Conservation (phyloP, 2,888 invertebrate species). For the Xestoiulus laeticollis region DNA sequence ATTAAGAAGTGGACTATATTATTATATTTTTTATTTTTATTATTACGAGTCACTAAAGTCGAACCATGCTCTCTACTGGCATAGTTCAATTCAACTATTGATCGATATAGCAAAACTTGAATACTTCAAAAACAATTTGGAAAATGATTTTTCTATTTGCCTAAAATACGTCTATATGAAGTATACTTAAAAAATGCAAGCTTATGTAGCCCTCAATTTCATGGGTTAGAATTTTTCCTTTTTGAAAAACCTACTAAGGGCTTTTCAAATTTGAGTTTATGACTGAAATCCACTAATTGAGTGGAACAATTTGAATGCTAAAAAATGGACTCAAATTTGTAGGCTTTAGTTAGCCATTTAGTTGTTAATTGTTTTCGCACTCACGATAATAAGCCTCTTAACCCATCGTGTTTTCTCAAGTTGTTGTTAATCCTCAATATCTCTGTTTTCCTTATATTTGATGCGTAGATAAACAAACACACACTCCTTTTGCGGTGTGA, state of each 20-base stretch:
- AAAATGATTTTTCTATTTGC: not conserved
- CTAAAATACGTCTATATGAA: not conserved
- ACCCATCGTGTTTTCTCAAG: not conserved
- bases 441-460: constrained; percentile 18
- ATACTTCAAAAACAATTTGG: not conserved
- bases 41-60: not conserved
- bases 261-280: not conserved
- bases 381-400: not conserved
- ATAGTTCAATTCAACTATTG: not conserved
- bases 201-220: not conserved
- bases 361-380: not conserved
- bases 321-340: not conserved
- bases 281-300: not conserved
- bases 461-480: not conserved
- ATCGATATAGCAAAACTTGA: not conserved
- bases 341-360: not conserved
- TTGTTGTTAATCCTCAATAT: not conserved
- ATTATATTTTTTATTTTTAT: not conserved
- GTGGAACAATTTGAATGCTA: not conserved
- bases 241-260: not conserved
- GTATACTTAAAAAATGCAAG: not conserved
- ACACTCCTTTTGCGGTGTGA: not conserved
- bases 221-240: not conserved
- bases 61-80: not conserved
- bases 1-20: not conserved